Base-by-base conservation (phyloP, 2,113 vertebrate genomes). In the Oryzias curvinotus region DNA sequence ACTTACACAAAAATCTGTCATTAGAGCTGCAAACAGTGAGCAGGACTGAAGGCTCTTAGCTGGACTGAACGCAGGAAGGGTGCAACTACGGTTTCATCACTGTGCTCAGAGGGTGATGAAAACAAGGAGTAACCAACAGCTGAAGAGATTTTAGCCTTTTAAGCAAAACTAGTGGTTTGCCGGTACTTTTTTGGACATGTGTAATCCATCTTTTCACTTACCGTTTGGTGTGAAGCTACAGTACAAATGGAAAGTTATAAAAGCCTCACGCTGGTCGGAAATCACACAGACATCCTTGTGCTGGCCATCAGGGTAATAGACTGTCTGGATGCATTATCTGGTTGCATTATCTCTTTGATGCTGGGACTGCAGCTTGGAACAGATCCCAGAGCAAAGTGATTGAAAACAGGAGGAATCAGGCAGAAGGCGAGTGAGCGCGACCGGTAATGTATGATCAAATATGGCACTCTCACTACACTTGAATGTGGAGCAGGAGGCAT, bases 271-370 rank as follows among this genome's bases (percentile, higher is more conserved):
- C 70, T 73, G 78, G 68, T 84, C 71, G 70, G 72, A 89, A 79
- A 79, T 87, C 84, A 90, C 81, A 67, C 60, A 65, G 80, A 69
- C 73, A 77, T 81, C 71, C 78, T 79, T 80, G 78, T 84, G 75
- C 62, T 23, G 63, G 59, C 73, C 77, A 80, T 86, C 78, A 83
- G 52, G 76, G 81, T 78, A 73, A 83, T 86, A 74, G 65, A 79
- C 75, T 83, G 77, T 81, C 81, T 84, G 62, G 77, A 77, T 78
- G 73, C 82, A 81, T 88, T 87, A 84, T 75, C 74, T 73, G 71
- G 46, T 52, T 69, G 77, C 81, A 80, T 84, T 79, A 82, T 83
- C 78, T 81, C 48, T 57, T 62, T 53, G 43, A 68, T 72, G 60
- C 71, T 26, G 62, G 50, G 45, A 57, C 63, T 15, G 8, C 18